Percentiles rank a stretch among this genome's conserved stretches.
These are phyloP conservation scores for Montipora foliosa DNA, from an alignment of 64 coral and sea anemone species.

Conservation along the genomic window DNA sequence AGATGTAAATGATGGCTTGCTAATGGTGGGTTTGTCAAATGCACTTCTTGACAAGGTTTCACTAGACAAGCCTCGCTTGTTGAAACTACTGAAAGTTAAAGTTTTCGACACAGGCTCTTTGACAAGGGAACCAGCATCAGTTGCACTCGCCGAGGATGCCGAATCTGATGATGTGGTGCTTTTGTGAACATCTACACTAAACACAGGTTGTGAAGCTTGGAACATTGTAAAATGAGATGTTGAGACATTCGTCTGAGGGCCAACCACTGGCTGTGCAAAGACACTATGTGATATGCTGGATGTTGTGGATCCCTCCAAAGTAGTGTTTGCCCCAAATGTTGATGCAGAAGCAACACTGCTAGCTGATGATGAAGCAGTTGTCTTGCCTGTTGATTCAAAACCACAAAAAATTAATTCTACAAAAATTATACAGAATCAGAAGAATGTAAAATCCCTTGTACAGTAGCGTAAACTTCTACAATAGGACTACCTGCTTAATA, in stretches of 20 bases:
- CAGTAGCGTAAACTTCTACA: too few species aligned
- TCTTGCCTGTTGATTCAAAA: neutral
- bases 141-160: neutral
- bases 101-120: neutral
- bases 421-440: too few species aligned
- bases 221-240: neutral
- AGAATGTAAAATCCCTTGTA: too few species aligned
- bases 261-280: neutral
- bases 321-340: neutral
- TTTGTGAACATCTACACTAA: neutral
- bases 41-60: neutral
- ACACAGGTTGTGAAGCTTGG: neutral
- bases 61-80: neutral
- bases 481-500: neutral
- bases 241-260: neutral
- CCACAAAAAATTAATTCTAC: neutral
- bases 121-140: neutral
- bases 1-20: neutral
- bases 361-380: neutral
- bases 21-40: neutral
- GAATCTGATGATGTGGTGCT: neutral
- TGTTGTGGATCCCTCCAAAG: neutral
- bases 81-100: conserved; percentile 14
- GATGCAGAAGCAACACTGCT: neutral
- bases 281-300: neutral